Base-by-base conservation (phyloP, 2,797 vertebrate genomes). In the Chrysolophus pictus region DNA sequence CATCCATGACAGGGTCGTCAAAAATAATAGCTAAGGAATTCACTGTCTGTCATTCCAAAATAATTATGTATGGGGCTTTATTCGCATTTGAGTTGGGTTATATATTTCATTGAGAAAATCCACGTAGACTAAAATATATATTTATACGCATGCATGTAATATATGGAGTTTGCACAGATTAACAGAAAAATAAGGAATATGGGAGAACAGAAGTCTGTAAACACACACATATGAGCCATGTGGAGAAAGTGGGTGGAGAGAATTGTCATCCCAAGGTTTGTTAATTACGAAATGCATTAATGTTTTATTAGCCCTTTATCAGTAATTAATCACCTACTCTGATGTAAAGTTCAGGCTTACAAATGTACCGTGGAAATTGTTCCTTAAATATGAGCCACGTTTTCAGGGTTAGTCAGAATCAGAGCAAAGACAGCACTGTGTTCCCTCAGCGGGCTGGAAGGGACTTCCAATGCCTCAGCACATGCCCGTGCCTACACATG, bases 251-350 rank as follows among this genome's bases (percentile, higher is more conserved):
- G 87, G 49, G 60, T 3, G 95, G 95, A 98, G 97, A 97, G 95
- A 97, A 97, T 84, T 91, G 87, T 92, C 83, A 89, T 85, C 95
- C 96, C 87, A 94, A 97, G 95, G 84, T 96, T 94, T 97, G 97
- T 97, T 98, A 98, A 99, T 98, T 98, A 98, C 94, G 92, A 98
- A 98, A 98, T 96, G 94, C 97, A 98, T 98, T 98, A 97, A 98
- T 98, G 96, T 98, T 99, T 98, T 98, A 98, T 98, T 98, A 98
- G 95, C 94, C 97, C 97, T 98, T 98, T 98, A 98, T 98, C 98
- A 98, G 98, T 98, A 98, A 98, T 98, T 98, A 98, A 98, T 98
- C 98, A 98, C 77, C 93, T 96, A 95, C 98, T 98, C 98, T 98
- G 97, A 98, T 98, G 97, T 98, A 98, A 98, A 98, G 98, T 98